A percentile compares a stretch with the other conserved stretches of the same genome.
Conservation (phyloP, 2,888 invertebrate genomes). For the Artemia sp. region DNA sequence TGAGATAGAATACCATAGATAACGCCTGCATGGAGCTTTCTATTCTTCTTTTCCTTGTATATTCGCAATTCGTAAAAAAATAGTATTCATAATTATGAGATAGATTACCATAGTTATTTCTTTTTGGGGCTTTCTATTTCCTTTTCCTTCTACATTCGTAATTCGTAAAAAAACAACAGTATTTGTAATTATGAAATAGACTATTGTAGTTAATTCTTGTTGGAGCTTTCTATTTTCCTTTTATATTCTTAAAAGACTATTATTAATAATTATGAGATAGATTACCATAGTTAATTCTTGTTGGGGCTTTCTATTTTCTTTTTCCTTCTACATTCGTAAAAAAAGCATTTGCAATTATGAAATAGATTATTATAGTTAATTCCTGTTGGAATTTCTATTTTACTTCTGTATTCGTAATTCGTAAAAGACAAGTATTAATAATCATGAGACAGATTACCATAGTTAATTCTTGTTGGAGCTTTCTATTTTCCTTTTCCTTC, state of each 20-base stretch:
- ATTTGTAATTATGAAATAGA: slow-evolving; percentile 12
- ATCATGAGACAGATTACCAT: slow-evolving; percentile 34
- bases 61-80: not conserved
- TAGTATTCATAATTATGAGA: not conserved
- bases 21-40: slow-evolving; percentile 85
- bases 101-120: slow-evolving; percentile 53
- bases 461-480: slow-evolving; percentile 80
- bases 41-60: slow-evolving; percentile 80
- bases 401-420: slow-evolving; percentile 62
- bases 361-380: slow-evolving; percentile 45
- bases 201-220: slow-evolving; percentile 65
- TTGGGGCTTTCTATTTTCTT: slow-evolving; percentile 81
- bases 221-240: slow-evolving; percentile 85
- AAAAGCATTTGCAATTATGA: not conserved
- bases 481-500: slow-evolving; percentile 86
- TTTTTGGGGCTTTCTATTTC: slow-evolving; percentile 73
- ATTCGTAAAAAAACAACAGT: not conserved
- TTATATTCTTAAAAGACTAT: slow-evolving; percentile 2
- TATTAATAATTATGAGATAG: not conserved
- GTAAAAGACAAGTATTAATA: slow-evolving; percentile 15
- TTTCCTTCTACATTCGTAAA: slow-evolving; percentile 50
- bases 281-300: slow-evolving; percentile 64
- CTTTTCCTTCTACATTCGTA: slow-evolving; percentile 62
- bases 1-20: slow-evolving; percentile 40
- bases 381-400: slow-evolving; percentile 85